Base-by-base conservation (phyloP, 2,888 invertebrate genomes). In the Gymnocheta viridis region DNA sequence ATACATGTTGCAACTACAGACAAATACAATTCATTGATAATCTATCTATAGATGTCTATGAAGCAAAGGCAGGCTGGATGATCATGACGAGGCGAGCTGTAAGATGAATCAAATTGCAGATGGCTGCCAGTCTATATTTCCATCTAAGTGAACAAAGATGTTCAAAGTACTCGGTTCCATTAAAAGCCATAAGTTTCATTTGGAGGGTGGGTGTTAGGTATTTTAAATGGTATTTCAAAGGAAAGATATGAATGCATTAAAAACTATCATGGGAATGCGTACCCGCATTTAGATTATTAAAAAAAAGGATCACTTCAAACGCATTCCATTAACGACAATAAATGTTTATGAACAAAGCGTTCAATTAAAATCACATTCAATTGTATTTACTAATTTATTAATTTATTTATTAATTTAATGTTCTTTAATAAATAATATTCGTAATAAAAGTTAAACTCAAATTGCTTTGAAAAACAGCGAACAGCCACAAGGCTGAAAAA, bases 21-120 rank as follows among this genome's bases (percentile, higher is more conserved):
- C 17, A 60, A n/a, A 69, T n/a, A 56, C 44, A 66, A 66, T 58
- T 67, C 58, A 80, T 80, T 73, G 73, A 80, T 74, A 49, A 80
- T 80, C 73, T 67, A 80, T 80, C 73, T 67, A 80, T 80, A 56
- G 56, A 49, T 47, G 51, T 17, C 54, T 35, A 14, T 47, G 35
- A 79, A 58, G 7, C 6, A 64, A 44, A 29, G 5, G n/a, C 38
- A 12, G 35, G n/a, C 38, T 7, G 35, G 49, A 77, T 56, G 74
- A 54, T 64, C 32, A 58, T 10, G 35, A 49, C 22, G 35, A 27
- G 32, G 10, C 41, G 51, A 62, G 24, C 41, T 38, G 38, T 1
- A 10, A 35, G 54, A 49, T 51, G 67, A 38, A 35, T 66, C 58
- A 29, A 38, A 64, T 66, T 80, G 41, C 66, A 49, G 17, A 41